Conservation (phyloP, 2,888 invertebrate genomes). For the Perithous albicinctus region DNA sequence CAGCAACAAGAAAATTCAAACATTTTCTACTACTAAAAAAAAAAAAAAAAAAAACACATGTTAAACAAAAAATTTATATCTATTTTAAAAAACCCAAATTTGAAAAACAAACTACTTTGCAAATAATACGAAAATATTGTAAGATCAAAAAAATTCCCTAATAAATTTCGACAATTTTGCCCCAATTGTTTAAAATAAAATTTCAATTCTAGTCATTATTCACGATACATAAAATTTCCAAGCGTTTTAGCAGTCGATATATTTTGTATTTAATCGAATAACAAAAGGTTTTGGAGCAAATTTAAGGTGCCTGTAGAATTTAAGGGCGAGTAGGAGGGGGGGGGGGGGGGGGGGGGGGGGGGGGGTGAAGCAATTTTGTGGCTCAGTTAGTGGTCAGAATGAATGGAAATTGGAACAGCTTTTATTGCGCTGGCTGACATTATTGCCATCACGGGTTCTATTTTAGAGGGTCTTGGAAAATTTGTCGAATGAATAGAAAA, state of each 20-base stretch:
- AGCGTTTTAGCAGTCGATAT: background rate
- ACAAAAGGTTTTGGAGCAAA: background rate
- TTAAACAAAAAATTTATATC: too few relatives aligned
- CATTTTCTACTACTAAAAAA: too few relatives aligned
- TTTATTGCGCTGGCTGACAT: slow-evolving; percentile 57
- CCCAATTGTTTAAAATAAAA: background rate
- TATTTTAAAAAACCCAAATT: too few relatives aligned
- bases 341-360: background rate
- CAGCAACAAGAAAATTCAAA: too few relatives aligned
- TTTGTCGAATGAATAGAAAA: slow-evolving; percentile 39
- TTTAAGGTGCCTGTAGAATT: background rate
- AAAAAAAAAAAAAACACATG: too few relatives aligned
- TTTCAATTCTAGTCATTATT: background rate
- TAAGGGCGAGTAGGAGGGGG: background rate
- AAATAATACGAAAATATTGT: too few relatives aligned
- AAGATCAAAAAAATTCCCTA: too few relatives aligned
- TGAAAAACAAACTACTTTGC: too few relatives aligned
- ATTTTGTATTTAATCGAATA: background rate
- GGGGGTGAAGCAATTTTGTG: slow-evolving; percentile 51
- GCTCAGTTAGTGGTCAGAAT: slow-evolving; percentile 56
- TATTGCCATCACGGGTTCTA: slow-evolving; percentile 2
- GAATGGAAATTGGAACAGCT: slow-evolving; percentile 45
- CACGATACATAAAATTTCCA: background rate
- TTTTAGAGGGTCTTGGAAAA: slow-evolving; percentile 30
- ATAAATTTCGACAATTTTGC: background rate